Evolutionary conservation across 2,888 invertebrate genomes (phyloP).

Genomic region (Petrolisthes manimaculis): DNA sequence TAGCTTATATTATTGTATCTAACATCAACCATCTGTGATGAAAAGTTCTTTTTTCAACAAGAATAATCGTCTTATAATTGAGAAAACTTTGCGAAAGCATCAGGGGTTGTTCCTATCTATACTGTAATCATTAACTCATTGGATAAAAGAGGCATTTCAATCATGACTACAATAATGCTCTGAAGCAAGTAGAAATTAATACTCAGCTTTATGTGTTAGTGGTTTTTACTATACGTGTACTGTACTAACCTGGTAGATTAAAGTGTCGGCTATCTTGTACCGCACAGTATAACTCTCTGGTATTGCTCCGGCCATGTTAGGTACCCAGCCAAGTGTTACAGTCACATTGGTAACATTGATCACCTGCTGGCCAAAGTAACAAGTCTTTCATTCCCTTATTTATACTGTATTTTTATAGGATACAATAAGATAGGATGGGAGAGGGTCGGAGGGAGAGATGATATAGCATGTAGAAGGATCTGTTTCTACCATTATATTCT

Average conservation of each 20-base stretch:
- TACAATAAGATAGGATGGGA: neutral
- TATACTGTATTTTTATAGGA: neutral
- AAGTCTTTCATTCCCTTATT: neutral
- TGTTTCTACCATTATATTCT: neutral
- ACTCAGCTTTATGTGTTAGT: too few species aligned
- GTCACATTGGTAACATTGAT: constrained; percentile 40
- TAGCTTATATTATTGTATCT: too few species aligned
- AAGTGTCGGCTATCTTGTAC: constrained; percentile 24
- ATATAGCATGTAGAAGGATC: too few species aligned
- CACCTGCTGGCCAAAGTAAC: constrained; percentile 23
- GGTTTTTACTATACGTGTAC: neutral
- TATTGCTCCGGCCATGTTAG: constrained; percentile 12
- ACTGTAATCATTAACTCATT: too few species aligned
- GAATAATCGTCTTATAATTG: too few species aligned
- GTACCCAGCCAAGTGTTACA: constrained; percentile 44
- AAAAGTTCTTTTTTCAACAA: too few species aligned
- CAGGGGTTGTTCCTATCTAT: too few species aligned
- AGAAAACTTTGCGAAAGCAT: too few species aligned
- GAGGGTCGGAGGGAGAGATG: too few species aligned
- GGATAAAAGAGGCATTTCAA: too few species aligned
- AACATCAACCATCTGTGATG: neutral
- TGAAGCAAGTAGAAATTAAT: too few species aligned
- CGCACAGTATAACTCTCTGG: constrained; percentile 26
- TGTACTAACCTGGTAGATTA: constrained; percentile 19
- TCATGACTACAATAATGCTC: too few species aligned